Base-by-base conservation (phyloP, 2,888 invertebrate genomes). In the Latrodectus hesperus region DNA sequence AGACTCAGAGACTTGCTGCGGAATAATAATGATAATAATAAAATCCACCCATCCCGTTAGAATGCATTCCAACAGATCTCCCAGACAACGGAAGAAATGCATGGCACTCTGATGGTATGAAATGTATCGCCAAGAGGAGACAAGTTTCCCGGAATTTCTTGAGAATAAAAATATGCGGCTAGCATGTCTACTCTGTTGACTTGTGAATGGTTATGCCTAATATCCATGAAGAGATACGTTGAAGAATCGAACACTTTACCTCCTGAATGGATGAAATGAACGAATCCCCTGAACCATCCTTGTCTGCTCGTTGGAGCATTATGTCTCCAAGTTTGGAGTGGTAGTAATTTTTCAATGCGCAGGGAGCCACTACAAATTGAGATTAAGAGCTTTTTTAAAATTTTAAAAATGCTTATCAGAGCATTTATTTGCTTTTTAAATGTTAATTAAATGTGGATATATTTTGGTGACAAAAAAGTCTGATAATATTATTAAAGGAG, bases 71-170 rank as follows among this genome's bases (percentile, higher is more conserved):
- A 12, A 17, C 22, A 68, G n/a, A 12, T 68, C 22, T 60, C 26
- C 75, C 16, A 38, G 26, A n/a, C 75, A 14, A 38, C 38, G 38
- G 38, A 6, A 38, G 38, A 38, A n/a, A 60, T 60, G 60, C 60
- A 10, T 60, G 60, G 38, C n/a, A 60, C 60, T 60, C n/a, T 77
- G 72, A 64, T 72, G 76, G 84, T 73, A 78, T 72, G 84, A 84
- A 84, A 84, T 78, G 74, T 84, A 71, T 84, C 84, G 84, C 84
- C 72, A 73, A 84, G 65, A 77, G 84, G 71, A 60, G 77, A 64
- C 72, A 84, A 84, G 65, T 84, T 84, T 72, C 71, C 67, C 77
- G 65, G 77, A 78, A 84, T 82, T 74, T 68, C 52, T 11, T 55
- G 60, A 60, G 26, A 74, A 70, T 75, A 75, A 82, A 75, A 68